Base-by-base conservation (phyloP, 2,113 vertebrate species). In the Cyprinodon tularosa region DNA sequence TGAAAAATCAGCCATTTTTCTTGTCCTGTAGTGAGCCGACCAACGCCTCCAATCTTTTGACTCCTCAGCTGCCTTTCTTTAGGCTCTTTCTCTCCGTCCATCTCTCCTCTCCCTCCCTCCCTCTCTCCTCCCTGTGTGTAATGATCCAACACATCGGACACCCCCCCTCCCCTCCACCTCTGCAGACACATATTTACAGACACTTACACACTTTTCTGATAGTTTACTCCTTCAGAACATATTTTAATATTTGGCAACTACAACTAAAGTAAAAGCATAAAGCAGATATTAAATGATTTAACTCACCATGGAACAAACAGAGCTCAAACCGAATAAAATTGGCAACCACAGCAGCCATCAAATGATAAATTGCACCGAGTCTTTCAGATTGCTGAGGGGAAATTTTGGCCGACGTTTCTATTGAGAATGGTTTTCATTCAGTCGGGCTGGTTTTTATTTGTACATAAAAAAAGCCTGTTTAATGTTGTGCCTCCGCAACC, bases 1-100 rank as follows among this genome's bases (percentile, higher is more conserved):
- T 66, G 95, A 91, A 79, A 97, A 97, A 94, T 96, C 94, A 66
- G 96, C 93, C 97, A 98, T 98, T 86, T 82, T 22, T 85, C 81
- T 85, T 74, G 3, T 84, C 82, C 71, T 81, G 72, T 59, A 57
- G 74, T 67, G 68, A 62, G 36, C 73, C 61, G 48, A 81, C 67
- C 61, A 66, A 70, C 40, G 29, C 36, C 67, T 86, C 64, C 82
- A 72, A 74, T 63, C 62, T 66, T 90, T 83, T 40, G 82, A 83
- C 81, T 87, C 73, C 85, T 82, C 85, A 20, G 68, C 80, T 77
- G 36, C 76, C 77, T 88, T 82, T 80, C 72, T 71, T 66, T 77
- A 80, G 82, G 17, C 74, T 90, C 66, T 78, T 62, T 77, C 78
- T 87, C 72, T 70, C 64, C 4, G 40, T 66, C 72, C 29, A 36